phyloP scores from a whole-genome alignment of 2,888 invertebrate genomes.

The Sericinus montela region DNA sequence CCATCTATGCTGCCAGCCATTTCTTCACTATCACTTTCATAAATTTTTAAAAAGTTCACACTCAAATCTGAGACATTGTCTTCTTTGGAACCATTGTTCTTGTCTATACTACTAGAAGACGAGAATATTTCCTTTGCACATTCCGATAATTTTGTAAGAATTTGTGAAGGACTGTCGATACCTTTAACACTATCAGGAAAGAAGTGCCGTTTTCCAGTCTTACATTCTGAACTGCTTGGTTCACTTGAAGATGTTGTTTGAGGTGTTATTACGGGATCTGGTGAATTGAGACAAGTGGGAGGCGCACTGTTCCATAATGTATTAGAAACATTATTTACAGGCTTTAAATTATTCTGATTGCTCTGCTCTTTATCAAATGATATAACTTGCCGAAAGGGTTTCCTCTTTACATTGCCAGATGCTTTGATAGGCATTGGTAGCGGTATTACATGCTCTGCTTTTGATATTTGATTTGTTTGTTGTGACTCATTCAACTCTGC shows the following conservation, averaged over 20 bases:
- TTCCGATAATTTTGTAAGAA: conserved; percentile 65
- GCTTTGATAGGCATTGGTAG: conserved; percentile 81
- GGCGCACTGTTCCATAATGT: conserved; percentile 78
- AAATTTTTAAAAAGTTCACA: conserved; percentile 67
- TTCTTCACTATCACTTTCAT: conserved; percentile 72
- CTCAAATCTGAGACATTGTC: conserved; percentile 59
- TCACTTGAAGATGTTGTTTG: conserved; percentile 61
- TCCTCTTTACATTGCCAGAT: conserved; percentile 56
- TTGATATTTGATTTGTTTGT: conserved; percentile 63
- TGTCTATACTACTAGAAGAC: conserved; percentile 65
- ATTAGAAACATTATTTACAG: conserved; percentile 28
- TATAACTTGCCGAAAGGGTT: conserved; percentile 69
- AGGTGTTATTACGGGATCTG: conserved; percentile 55
- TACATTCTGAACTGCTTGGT: conserved; percentile 66
- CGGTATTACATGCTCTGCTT: conserved; percentile 85
- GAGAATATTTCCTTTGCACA: conserved; percentile 75
- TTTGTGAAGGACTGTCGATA: conserved; percentile 70
- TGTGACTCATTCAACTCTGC: conserved; percentile 85
- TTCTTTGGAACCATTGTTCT: conserved; percentile 54
- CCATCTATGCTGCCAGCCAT: conserved; percentile 69
- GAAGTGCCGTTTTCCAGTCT: conserved; percentile 60
- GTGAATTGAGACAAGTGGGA: conserved; percentile 81
- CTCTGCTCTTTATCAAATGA: conserved; percentile 69
- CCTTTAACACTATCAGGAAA: conserved; percentile 69
- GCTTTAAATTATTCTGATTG: conserved; percentile 32